These are phyloP conservation scores for Hirtodrosophila histrioides DNA, from an alignment of 2,888 invertebrate genomes.

Conservation along the genomic window DNA sequence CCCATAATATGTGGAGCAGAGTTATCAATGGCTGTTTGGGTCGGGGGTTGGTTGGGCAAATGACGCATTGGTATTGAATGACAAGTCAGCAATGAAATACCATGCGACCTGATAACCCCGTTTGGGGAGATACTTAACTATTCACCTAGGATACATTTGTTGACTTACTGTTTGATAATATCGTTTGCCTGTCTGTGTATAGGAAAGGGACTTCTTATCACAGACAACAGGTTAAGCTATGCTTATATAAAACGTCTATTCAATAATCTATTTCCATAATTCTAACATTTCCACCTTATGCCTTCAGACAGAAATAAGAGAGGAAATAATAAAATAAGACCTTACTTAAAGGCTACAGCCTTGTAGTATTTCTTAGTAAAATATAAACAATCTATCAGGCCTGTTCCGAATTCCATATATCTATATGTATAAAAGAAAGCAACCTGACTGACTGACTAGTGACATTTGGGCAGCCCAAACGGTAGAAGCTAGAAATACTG, in stretches of 20 bases:
- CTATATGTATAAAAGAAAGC: no score
- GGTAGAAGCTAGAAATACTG: no score
- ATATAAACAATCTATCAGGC: no score
- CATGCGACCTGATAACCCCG: slow-evolving; percentile 58
- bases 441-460: no score
- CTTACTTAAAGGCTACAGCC: no score
- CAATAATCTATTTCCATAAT: no score
- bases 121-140: slow-evolving; percentile 28
- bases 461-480: no score
- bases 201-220: slow-evolving; percentile 6
- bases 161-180: slow-evolving; percentile 16
- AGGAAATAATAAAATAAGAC: no score
- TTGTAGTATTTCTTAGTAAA: no score
- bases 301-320: no score
- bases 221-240: slow-evolving; percentile 11
- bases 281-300: no score
- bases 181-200: neutral
- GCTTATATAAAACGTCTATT: neutral
- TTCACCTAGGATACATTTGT: slow-evolving; percentile 13
- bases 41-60: slow-evolving; percentile 19
- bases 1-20: neutral
- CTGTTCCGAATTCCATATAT: no score
- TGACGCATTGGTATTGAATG: slow-evolving; percentile 32
- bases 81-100: slow-evolving; percentile 13
- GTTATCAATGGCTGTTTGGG: slow-evolving; percentile 35